Conservation (phyloP, 2,113 vertebrate genomes). For the Eidolon helvum region DNA sequence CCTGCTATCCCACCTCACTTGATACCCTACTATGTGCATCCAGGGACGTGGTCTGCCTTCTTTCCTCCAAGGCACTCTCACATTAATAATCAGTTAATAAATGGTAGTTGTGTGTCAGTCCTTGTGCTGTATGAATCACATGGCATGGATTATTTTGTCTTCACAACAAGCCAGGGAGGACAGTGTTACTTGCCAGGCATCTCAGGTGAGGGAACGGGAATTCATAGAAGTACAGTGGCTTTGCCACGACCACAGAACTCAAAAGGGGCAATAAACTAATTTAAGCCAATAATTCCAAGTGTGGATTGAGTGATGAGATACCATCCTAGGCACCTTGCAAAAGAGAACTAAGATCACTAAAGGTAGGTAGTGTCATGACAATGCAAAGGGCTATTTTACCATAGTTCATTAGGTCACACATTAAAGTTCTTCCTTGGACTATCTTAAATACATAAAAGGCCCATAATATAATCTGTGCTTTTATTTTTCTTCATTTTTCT, state of each 20-base stretch:
- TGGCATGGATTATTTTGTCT: neutral
- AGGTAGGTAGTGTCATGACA: neutral
- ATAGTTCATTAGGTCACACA: neutral
- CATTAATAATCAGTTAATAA: neutral
- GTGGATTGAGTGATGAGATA: neutral
- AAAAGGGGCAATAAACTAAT: neutral
- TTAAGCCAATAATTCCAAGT: neutral
- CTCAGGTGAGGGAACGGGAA: neutral
- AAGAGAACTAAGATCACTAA: neutral
- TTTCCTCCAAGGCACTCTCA: no score
- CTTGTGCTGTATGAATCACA: neutral
- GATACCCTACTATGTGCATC: fast-evolving
- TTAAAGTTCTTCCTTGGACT: neutral
- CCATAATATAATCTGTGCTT: neutral
- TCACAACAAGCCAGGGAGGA: neutral
- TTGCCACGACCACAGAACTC: neutral
- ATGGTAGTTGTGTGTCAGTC: neutral
- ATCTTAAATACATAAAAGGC: neutral
- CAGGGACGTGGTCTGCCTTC: neutral
- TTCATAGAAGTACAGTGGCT: neutral
- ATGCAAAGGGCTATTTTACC: neutral
- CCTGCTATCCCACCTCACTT: fast-evolving
- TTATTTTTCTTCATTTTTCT: neutral
- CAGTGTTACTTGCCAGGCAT: neutral
- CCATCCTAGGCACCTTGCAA: neutral